Conservation (phyloP, 2,888 invertebrate species). For the Nysson spinosus region DNA sequence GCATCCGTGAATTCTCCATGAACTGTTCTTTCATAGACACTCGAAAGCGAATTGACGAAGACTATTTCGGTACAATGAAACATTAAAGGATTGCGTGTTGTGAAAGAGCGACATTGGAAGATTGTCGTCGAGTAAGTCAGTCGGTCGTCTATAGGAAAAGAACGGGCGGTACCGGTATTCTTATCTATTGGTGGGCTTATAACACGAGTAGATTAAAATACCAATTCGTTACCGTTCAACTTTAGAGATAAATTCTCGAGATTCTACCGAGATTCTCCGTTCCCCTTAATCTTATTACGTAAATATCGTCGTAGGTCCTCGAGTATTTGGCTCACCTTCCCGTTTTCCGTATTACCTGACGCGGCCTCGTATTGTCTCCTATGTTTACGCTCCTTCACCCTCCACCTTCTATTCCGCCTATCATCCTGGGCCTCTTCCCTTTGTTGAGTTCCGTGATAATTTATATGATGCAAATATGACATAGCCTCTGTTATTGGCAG, state of each 20-base stretch:
- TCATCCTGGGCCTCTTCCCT: constrained; percentile 2
- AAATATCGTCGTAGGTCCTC: constrained; percentile 35
- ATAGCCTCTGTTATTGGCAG: constrained; percentile 61
- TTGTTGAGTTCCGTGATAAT: constrained; percentile 37
- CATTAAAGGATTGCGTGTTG: background rate
- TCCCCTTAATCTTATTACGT: constrained; percentile 46
- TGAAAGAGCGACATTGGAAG: too few relatives aligned
- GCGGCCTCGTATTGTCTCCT: background rate
- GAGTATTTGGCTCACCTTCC: background rate
- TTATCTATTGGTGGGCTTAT: constrained; percentile 37
- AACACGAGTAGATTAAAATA: constrained; percentile 38
- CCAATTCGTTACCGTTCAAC: constrained; percentile 18
- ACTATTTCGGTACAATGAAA: too few relatives aligned
- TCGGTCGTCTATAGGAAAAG: constrained; percentile 19
- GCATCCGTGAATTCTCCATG: too few relatives aligned
- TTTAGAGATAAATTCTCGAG: constrained; percentile 46
- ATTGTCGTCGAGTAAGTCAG: too few relatives aligned
- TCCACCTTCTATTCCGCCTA: background rate
- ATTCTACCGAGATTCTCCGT: constrained; percentile 34
- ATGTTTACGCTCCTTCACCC: background rate
- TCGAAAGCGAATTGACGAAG: too few relatives aligned
- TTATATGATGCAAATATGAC: constrained; percentile 55
- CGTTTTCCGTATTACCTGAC: constrained; percentile 12
- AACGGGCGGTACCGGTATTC: constrained; percentile 24
- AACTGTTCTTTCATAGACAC: too few relatives aligned